These are phyloP conservation scores for Chionis minor DNA, from an alignment of 2,113 vertebrate genomes.

Conservation along the genomic window DNA sequence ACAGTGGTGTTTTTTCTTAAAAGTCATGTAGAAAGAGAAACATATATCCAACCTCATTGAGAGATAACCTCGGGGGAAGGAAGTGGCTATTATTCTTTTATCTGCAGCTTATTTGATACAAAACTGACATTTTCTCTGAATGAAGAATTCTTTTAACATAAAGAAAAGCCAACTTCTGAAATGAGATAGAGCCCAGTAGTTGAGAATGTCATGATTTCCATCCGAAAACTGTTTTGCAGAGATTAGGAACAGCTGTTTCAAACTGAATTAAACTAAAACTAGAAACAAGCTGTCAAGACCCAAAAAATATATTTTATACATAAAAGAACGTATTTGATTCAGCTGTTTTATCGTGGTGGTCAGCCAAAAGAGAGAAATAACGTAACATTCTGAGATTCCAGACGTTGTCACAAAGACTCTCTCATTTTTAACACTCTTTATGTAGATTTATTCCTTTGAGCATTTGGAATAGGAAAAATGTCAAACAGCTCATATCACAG, in stretches of 20 bases:
- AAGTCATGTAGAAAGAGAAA: neutral
- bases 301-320: slow-evolving; percentile 32
- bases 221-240: slow-evolving; percentile 45
- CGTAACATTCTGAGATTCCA: slow-evolving; percentile 37
- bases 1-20: neutral
- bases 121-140: slow-evolving; percentile 3
- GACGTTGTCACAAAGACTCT: neutral
- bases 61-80: neutral
- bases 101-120: neutral
- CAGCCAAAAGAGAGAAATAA: slow-evolving; percentile 53
- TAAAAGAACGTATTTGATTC: slow-evolving; percentile 40
- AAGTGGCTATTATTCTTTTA: slow-evolving; percentile 1
- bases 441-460: slow-evolving; percentile 60
- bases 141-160: neutral
- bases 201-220: slow-evolving; percentile 58
- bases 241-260: slow-evolving; percentile 61
- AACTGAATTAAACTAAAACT: slow-evolving; percentile 61
- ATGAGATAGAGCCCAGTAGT: neutral
- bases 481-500: slow-evolving; percentile 64
- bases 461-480: slow-evolving; percentile 57
- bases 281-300: slow-evolving; percentile 54
- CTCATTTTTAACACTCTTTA: slow-evolving; percentile 39
- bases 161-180: slow-evolving; percentile 35
- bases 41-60: neutral
- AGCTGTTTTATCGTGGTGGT: slow-evolving; percentile 42